Conservation (phyloP, 2,888 invertebrate genomes). For the Miltochrista miniata region DNA sequence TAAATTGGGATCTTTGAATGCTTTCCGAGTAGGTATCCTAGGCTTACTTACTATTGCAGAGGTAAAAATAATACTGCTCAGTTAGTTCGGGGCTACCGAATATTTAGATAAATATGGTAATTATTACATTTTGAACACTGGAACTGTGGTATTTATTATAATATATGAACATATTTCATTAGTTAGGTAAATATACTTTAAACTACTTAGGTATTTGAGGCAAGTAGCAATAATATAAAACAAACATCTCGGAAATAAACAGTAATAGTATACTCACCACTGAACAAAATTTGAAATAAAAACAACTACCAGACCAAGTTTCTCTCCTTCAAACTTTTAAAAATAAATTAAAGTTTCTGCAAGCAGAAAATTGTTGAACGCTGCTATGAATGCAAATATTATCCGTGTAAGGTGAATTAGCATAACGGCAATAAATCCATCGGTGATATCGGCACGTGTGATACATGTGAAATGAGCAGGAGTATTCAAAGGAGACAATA, state of each 20-base stretch:
- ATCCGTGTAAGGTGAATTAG: constrained; percentile 28
- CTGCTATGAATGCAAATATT: constrained; percentile 45
- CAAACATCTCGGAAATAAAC: constrained; percentile 42
- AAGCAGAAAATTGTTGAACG: constrained; percentile 58
- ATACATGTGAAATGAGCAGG: constrained; percentile 11
- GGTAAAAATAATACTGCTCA: no score
- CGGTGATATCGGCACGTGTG: constrained; percentile 6
- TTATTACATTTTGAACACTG: no score
- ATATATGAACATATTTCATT: no score
- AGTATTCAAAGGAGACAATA: constrained; percentile 14
- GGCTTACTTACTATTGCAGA: no score
- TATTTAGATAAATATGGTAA: no score
- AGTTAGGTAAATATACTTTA: background rate
- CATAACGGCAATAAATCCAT: constrained; percentile 20
- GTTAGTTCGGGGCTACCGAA: no score
- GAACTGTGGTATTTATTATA: no score
- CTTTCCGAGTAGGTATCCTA: no score
- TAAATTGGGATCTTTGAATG: no score
- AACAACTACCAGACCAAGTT: constrained; percentile 63
- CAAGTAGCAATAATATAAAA: constrained; percentile 39
- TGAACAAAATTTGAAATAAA: constrained; percentile 56
- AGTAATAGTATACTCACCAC: constrained; percentile 21
- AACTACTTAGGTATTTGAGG: background rate
- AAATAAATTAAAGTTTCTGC: constrained; percentile 61
- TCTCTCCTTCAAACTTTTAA: constrained; percentile 53